Conservation (phyloP, 2,888 invertebrate genomes). For the Drosophila neoperkinsi region DNA sequence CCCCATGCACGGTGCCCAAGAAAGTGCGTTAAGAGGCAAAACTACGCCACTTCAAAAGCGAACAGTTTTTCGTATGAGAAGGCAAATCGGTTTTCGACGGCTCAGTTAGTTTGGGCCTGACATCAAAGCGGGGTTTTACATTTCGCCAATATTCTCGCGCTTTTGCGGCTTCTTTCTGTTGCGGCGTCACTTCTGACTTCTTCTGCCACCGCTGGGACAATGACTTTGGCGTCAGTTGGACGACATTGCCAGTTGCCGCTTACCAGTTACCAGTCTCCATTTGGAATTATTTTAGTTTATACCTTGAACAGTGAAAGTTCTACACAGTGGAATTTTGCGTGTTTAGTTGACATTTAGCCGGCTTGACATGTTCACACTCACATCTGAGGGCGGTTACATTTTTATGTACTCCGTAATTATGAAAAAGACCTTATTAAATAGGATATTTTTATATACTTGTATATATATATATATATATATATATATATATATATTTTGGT, state of each 20-base stretch:
- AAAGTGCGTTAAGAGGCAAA: slow-evolving; percentile 78
- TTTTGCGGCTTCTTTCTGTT: slow-evolving; percentile 68
- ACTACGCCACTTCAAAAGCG: slow-evolving; percentile 77
- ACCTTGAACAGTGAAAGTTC: slow-evolving; percentile 81
- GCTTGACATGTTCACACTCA: slow-evolving; percentile 83
- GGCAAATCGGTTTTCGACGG: slow-evolving; percentile 68
- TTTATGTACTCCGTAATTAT: slow-evolving; percentile 65
- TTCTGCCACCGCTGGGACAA: slow-evolving; percentile 33
- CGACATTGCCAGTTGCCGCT: slow-evolving; percentile 23
- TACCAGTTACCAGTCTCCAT: slow-evolving; percentile 18
- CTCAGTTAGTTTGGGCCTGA: slow-evolving; percentile 61
- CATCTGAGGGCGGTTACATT: slow-evolving; percentile 64
- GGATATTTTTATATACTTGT: slow-evolving; percentile 24
- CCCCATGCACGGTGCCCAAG: slow-evolving; percentile 30
- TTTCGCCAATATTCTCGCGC: slow-evolving; percentile 80
- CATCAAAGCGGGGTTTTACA: slow-evolving; percentile 78
- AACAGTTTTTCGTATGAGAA: slow-evolving; percentile 68
- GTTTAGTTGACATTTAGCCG: slow-evolving; percentile 83
- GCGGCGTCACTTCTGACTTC: slow-evolving; percentile 23
- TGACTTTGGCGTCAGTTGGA: slow-evolving; percentile 59
- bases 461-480: not conserved
- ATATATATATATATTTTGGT: slow-evolving; percentile 1
- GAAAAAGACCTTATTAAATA: slow-evolving; percentile 53
- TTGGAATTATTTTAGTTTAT: slow-evolving; percentile 60
- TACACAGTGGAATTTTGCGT: slow-evolving; percentile 79